Percentiles rank a stretch among this genome's conserved stretches.
Conservation (phyloP, 2,113 vertebrate species). For the Quiscalus mexicanus region DNA sequence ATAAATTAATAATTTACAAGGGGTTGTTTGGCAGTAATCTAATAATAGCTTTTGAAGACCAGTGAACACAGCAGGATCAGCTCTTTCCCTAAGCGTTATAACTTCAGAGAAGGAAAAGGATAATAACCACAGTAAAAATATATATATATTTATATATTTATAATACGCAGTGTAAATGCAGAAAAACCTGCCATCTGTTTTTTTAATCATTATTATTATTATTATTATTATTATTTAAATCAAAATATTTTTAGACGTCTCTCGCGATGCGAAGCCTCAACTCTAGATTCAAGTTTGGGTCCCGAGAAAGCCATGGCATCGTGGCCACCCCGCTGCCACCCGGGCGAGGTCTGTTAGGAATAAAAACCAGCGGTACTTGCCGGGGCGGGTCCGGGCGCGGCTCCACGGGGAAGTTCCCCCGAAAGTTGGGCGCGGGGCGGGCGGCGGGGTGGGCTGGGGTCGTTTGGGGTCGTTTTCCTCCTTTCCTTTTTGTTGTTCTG, state of each 20-base stretch:
- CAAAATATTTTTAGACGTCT: constrained; percentile 81
- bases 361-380: constrained; percentile 60
- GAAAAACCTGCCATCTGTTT: constrained; percentile 79
- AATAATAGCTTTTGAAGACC: constrained; percentile 85
- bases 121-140: constrained; percentile 84
- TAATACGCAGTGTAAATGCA: constrained; percentile 82
- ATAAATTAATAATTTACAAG: constrained; percentile 91
- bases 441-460: background rate
- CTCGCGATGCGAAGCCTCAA: constrained; percentile 68
- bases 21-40: constrained; percentile 88
- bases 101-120: constrained; percentile 72
- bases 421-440: background rate
- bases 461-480: background rate
- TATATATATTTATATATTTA: constrained; percentile 79
- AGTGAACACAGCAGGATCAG: constrained; percentile 78
- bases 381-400: constrained; percentile 29
- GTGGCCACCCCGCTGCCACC: constrained; percentile 72
- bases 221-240: constrained; percentile 58
- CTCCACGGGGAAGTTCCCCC: background rate
- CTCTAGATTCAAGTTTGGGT: constrained; percentile 78
- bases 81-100: constrained; percentile 73
- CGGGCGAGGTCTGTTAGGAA: constrained; percentile 4
- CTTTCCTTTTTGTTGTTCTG: background rate
- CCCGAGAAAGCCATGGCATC: constrained; percentile 57
- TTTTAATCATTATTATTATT: background rate